Conservation (phyloP, 2,888 invertebrate species). For the Gibbula magus region DNA sequence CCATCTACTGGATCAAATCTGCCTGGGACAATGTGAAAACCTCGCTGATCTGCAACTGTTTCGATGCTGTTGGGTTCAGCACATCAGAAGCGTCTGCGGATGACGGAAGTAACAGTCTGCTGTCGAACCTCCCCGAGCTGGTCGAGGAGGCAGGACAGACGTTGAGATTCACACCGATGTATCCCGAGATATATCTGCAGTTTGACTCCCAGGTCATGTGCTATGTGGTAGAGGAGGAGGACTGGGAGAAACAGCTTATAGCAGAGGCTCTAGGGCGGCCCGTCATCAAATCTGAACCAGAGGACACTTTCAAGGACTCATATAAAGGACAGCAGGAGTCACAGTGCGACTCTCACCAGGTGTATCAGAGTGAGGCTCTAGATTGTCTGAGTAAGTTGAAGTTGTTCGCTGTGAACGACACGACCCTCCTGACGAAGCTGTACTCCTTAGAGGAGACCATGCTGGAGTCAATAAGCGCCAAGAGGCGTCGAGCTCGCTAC, state of each 20-base stretch:
- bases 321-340: background rate
- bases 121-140: constrained; percentile 23
- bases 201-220: constrained; percentile 37
- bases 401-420: constrained; percentile 26
- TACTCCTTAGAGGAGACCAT: constrained; percentile 26
- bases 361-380: constrained; percentile 27
- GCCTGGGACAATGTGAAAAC: constrained; percentile 29
- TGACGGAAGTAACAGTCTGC: constrained; percentile 5
- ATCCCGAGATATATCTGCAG: constrained; percentile 29
- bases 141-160: constrained; percentile 30
- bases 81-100: constrained; percentile 16
- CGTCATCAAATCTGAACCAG: constrained; percentile 32
- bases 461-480: constrained; percentile 25
- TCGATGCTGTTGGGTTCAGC: constrained; percentile 29
- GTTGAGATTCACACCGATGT: constrained; percentile 35
- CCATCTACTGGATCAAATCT: constrained; percentile 35
- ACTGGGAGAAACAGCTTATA: constrained; percentile 33
- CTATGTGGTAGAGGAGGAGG: constrained; percentile 27
- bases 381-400: constrained; percentile 32
- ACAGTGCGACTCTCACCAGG: background rate
- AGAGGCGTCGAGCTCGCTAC: background rate
- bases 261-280: constrained; percentile 18
- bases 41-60: constrained; percentile 21
- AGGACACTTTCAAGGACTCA: background rate
- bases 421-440: constrained; percentile 23